Conservation (phyloP, 1,140 invertebrate genomes). For the Octopus bimaculoides region DNA sequence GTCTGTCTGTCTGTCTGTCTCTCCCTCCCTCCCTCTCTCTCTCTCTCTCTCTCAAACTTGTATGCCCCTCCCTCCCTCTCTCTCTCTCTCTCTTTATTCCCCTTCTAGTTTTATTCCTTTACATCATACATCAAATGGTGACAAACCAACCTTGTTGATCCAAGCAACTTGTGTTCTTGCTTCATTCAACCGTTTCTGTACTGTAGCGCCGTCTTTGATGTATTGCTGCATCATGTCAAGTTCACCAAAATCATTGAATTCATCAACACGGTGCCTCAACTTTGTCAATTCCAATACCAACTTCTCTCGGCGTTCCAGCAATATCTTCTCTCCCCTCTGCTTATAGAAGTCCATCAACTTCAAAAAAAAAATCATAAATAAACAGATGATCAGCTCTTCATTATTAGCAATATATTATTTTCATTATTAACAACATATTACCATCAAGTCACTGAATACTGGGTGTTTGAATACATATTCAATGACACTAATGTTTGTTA, state of each 20-base stretch:
- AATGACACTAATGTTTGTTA: no score
- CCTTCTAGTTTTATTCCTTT: no score
- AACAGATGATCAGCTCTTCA: no score
- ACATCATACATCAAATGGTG: not conserved
- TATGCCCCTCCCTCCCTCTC: no score
- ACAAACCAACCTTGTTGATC: conserved; percentile 69
- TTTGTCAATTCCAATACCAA: conserved; percentile 70
- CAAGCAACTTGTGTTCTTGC: conserved; percentile 73
- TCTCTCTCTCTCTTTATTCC: no score
- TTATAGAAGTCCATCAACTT: conserved; percentile 75
- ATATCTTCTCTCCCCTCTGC: conserved; percentile 74
- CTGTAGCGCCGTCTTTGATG: conserved; percentile 66
- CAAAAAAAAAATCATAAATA: conserved; percentile 9
- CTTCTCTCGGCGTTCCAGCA: conserved; percentile 68
- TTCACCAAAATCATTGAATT: conserved; percentile 61
- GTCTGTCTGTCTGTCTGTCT: no score
- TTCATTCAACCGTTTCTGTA: conserved; percentile 72
- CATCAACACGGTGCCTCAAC: conserved; percentile 67
- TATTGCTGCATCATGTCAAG: conserved; percentile 60
- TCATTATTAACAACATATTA: no score
- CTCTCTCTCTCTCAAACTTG: no score
- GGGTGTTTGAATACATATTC: no score
- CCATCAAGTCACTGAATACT: no score
- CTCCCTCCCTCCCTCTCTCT: no score
- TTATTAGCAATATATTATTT: no score